Conservation (phyloP, 92 coral and sea anemone species). For the Porites cylindrica region DNA sequence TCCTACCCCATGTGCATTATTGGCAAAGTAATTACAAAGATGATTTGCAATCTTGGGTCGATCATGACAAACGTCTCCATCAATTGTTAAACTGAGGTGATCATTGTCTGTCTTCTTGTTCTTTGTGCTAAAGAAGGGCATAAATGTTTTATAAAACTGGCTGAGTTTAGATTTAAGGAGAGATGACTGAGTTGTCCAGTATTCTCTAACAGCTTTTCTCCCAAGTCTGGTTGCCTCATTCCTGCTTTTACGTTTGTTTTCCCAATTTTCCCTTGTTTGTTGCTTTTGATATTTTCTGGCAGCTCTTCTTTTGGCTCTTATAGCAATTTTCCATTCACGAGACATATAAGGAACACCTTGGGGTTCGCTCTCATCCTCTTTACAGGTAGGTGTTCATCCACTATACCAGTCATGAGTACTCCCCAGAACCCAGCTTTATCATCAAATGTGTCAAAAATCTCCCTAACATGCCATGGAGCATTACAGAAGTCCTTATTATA, state of each 20-base stretch:
- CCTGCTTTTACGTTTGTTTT: constrained; percentile 27
- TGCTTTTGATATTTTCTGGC: constrained; percentile 26
- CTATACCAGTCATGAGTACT: too few species aligned
- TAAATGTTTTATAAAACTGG: constrained; percentile 57
- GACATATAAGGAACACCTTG: too few species aligned
- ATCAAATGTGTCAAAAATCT: too few species aligned
- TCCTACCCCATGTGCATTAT: constrained; percentile 35
- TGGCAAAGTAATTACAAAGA: constrained; percentile 54
- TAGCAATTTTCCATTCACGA: too few species aligned
- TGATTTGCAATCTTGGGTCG: constrained; percentile 42
- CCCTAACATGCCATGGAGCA: too few species aligned
- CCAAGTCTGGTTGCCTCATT: constrained; percentile 41
- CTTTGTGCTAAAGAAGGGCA: constrained; percentile 40
- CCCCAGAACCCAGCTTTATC: too few species aligned
- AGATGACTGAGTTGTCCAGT: constrained; percentile 36
- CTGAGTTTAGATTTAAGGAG: constrained; percentile 19
- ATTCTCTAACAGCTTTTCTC: constrained; percentile 40
- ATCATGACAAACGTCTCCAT: constrained; percentile 46
- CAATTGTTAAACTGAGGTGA: constrained; percentile 31
- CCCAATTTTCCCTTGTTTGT: constrained; percentile 45
- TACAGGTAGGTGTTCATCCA: too few species aligned
- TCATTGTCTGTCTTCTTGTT: neutral
- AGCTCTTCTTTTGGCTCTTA: constrained; percentile 37
- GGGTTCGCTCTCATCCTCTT: too few species aligned
- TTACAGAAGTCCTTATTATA: too few species aligned